A percentile compares a stretch with the other conserved stretches of the same genome.
Evolutionary conservation across 2,113 vertebrate genomes (phyloP).

Genomic region (Vireo altiloquus): DNA sequence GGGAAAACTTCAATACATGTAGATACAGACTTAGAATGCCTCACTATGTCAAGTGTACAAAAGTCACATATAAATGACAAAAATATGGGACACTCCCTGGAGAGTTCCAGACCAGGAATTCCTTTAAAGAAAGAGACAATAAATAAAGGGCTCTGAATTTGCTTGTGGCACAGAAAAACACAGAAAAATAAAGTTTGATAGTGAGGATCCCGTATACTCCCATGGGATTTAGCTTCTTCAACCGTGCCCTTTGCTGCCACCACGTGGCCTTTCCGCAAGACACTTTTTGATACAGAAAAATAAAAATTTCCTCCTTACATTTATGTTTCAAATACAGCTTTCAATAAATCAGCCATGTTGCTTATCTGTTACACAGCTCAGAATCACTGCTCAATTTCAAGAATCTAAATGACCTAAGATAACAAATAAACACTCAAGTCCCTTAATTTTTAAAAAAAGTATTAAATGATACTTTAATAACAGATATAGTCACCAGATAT

Average conservation of each 20-base stretch:
- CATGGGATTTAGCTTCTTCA: not conserved
- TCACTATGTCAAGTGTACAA: not conserved
- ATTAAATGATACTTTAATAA: not conserved
- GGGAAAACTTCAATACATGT: not conserved
- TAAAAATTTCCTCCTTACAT: not conserved
- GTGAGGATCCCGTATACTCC: fast-evolving
- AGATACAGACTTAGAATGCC: not conserved
- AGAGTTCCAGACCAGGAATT: not conserved
- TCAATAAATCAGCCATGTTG: not conserved
- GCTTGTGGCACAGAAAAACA: not conserved
- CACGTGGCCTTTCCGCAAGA: not conserved
- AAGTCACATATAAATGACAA: not conserved
- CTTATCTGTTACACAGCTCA: not conserved
- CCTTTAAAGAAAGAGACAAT: not conserved
- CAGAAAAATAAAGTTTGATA: not conserved
- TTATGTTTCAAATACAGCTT: not conserved
- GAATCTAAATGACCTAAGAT: not conserved
- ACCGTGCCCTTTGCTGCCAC: constrained; percentile 58
- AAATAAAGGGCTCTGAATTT: not conserved
- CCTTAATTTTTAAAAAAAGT: not conserved
- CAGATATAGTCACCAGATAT: not conserved
- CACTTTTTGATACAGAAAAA: not conserved
- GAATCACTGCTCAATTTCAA: not conserved
- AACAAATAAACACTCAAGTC: not conserved
- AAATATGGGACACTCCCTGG: not conserved